Base-by-base conservation (phyloP, 2,888 invertebrate species). In the Ophion obscuratus region DNA sequence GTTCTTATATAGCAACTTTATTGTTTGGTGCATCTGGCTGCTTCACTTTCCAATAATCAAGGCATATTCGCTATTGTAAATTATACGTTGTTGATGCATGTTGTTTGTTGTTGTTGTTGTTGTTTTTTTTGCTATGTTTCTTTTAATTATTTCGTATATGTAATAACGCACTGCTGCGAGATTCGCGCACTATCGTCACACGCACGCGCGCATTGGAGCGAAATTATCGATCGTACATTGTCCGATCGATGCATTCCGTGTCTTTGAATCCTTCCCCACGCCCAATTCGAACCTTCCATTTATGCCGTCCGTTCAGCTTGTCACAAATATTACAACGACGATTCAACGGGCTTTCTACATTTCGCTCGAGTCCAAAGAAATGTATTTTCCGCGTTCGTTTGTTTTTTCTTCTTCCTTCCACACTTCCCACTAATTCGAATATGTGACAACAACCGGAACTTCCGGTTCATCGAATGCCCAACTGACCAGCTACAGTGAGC, bases 401-500 rank as follows among this genome's bases (percentile, higher is more conserved):
- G 14, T 67, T 87, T n/a, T 70, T 87, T 71, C 17, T 77, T 44
- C 47, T 53, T 74, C 40, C 59, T 27, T 74, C 59, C 73, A n/a
- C 64, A 70, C 40, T 53, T 70, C 40, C 40, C 64, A 53, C 27
- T 80, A 70, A 66, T 85, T 87, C 77, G 80, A 84, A 66, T 83
- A 83, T 62, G 83, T 85, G 73, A 84, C 76, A 79, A 83, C 68
- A 76, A 74, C 75, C 85, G 62, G 76, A 80, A 75, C 79, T 27
- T 83, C 79, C 74, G 87, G 83, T 73, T 83, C 53, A 83, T 83
- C 83, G 89, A 93, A 92, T 92, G 90, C 91, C 91, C 91, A 88
- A 91, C 92, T 91, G 91, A 91, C 89, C 91, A 92, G 90, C 91
- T 91, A 91, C 90, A 91, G 90, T 89, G 91, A 92, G 91, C 91